These are phyloP conservation scores for Psittacula echo DNA, from an alignment of 2,797 vertebrate species.

Conservation along the genomic window DNA sequence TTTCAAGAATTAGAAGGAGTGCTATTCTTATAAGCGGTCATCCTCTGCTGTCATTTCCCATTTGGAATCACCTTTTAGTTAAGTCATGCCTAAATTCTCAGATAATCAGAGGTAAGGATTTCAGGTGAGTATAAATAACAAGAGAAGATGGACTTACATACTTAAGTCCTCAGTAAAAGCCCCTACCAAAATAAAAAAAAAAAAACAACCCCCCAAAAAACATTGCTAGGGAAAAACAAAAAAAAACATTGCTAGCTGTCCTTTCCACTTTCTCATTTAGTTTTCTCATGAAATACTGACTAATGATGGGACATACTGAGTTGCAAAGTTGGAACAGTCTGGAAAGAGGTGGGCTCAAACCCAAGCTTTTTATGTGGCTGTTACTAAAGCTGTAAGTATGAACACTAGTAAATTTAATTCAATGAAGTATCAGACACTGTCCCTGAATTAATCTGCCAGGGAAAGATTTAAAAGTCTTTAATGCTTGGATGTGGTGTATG, in stretches of 20 bases:
- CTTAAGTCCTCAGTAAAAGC: not conserved
- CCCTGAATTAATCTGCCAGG: not conserved
- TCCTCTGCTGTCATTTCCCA: not conserved
- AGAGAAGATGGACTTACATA: not conserved
- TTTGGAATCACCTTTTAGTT: not conserved
- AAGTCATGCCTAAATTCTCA: not conserved
- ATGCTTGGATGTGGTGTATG: not conserved
- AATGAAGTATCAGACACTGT: not conserved
- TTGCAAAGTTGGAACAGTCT: not conserved
- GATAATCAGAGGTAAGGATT: not conserved
- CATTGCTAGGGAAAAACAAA: not conserved
- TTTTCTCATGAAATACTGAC: not conserved
- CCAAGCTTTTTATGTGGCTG: not conserved
- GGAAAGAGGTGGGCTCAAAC: not conserved
- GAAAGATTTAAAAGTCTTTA: not conserved
- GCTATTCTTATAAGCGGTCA: not conserved
- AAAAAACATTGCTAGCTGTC: fast-evolving
- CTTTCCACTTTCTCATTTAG: not conserved
- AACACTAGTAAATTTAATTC: not conserved
- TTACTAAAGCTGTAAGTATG: not conserved
- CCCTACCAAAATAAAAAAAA: not conserved
- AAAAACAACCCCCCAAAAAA: fast-evolving
- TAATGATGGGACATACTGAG: not conserved
- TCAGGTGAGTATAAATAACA: not conserved
- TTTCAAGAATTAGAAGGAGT: not conserved